Base-by-base conservation (phyloP, 92 coral and sea anemone species). In the Virgularia gustaviana region DNA sequence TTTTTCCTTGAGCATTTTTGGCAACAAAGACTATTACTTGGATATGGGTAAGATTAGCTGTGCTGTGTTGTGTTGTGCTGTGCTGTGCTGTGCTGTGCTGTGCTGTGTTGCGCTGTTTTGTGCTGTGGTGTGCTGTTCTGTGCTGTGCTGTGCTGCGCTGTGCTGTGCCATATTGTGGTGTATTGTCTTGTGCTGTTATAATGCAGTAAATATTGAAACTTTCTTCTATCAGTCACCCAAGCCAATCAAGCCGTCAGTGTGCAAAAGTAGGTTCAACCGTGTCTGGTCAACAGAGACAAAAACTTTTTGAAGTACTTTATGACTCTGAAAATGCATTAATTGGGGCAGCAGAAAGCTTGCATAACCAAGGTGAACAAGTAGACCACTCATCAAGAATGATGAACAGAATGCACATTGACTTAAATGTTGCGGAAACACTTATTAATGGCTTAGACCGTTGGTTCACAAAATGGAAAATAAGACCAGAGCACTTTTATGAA, bases 341-440 rank as follows among this genome's bases (percentile, higher is more conserved):
- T 13, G 57, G 85, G 12, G 84, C 96, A 18, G 83, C 89, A 33
- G 81, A 61, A 75, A 75, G 87, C 27, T 73, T 94, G 43, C 82
- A 76, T 52, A 63, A 68, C 36, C 99, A 94, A 80, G 99, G 99
- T 36, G 90, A 94, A 44, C 99, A 94, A 54, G 79, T 94, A 28
- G 95, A 89, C 62, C 65, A 72, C 19, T 86, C 96, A 22, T 89
- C 96, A 18, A 23, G 78, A 47, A 87, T 87, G 56, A 94, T 89
- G 90, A 94, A 89, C 83, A 89, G 74, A 70, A 74, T 94, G 56
- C 99, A 94, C 65, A 90, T 81, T 57, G 90, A 94, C 56, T 80
- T 94, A 47, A 82, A 81, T 41, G 85, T 94, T 2, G 96, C 94
- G 76, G 99, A 94, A 59, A 94, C 87, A 10, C 44, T 94, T 28